phyloP scores from a whole-genome alignment of 2,797 vertebrate genomes.

The Odontamblyopus lacepedii region DNA sequence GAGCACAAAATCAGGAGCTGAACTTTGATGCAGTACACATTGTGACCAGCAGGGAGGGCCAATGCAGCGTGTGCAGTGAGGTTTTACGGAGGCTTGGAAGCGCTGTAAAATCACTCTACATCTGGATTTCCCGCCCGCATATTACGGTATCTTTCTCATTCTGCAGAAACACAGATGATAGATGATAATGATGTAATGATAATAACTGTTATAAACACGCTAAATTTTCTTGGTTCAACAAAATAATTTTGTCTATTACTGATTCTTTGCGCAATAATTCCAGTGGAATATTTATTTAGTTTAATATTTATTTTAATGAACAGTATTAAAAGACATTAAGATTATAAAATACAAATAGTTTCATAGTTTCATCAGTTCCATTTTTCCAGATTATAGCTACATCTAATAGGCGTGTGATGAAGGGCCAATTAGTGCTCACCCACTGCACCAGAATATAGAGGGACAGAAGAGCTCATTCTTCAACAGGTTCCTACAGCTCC shows the following conservation, averaged over 20 bases:
- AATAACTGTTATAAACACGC: neutral
- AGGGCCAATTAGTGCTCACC: too few species aligned
- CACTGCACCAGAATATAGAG: too few species aligned
- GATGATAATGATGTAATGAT: neutral
- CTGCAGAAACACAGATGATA: neutral
- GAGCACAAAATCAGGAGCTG: slow-evolving; percentile 4
- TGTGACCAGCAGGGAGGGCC: slow-evolving; percentile 50
- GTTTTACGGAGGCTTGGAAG: slow-evolving; percentile 50
- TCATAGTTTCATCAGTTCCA: too few species aligned
- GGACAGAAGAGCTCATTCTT: too few species aligned
- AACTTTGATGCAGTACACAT: slow-evolving; percentile 6
- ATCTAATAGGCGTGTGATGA: too few species aligned
- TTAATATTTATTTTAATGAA: neutral
- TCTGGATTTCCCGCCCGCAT: slow-evolving; percentile 5
- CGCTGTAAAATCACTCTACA: slow-evolving; percentile 41
- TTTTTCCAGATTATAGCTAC: too few species aligned
- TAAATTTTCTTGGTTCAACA: too few species aligned
- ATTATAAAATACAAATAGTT: too few species aligned
- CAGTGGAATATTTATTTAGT: neutral
- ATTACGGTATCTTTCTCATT: neutral
- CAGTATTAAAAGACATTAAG: too few species aligned
- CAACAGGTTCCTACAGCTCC: too few species aligned
- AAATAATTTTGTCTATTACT: neutral
- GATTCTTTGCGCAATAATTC: neutral
- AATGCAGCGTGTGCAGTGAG: slow-evolving; percentile 37